Base-by-base conservation (phyloP, 2,113 vertebrate species). In the Callospermophilus lateralis region DNA sequence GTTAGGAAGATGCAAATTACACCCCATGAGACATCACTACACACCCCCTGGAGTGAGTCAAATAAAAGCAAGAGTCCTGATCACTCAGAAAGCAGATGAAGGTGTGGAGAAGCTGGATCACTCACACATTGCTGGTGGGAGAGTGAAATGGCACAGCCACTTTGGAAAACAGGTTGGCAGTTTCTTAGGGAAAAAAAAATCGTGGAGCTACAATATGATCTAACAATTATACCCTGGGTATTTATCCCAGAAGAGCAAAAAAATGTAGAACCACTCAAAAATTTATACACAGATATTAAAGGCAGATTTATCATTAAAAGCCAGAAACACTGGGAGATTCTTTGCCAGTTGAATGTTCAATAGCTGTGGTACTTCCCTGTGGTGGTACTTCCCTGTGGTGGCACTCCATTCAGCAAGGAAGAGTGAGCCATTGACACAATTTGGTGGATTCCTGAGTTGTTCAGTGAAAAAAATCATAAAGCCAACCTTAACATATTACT, bases 351-450 rank as follows among this genome's bases (percentile, higher is more conserved):
- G 24, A 93, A 20, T 1, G 34, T 6, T 45, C 58, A 67, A 34
- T 6, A 28, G 16, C 12, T 13, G 6, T 10, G 0, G 48, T 24
- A 26, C 2, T 0, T 11, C 12, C 8, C 11, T 3, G 5, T 17
- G 10, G 2, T 2, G 15, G 45, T 10, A 34, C 45, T 9, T n/a
- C n/a, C 8, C 11, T 3, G 5, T 17, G 10, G 2, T 2, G 15
- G 45, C 15, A 34, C 45, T 9, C 10, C 3, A 2, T 22, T 19
- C 9, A 12, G 28, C 7, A 24, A 15, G 12, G n/a, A 53, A 7
- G 26, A 93, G 53, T 8, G 24, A 86, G 6, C 13, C 3, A 0
- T 7, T 3, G 13, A 6, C 9, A 5, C 22, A 37, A n/a, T 3
- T 2, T 30, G 28, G 19, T 22, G 32, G 28, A 37, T n/a, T 28